Evolutionary conservation across 1,140 invertebrate genomes (phyloP).

Genomic region (Chymomyza costata): DNA sequence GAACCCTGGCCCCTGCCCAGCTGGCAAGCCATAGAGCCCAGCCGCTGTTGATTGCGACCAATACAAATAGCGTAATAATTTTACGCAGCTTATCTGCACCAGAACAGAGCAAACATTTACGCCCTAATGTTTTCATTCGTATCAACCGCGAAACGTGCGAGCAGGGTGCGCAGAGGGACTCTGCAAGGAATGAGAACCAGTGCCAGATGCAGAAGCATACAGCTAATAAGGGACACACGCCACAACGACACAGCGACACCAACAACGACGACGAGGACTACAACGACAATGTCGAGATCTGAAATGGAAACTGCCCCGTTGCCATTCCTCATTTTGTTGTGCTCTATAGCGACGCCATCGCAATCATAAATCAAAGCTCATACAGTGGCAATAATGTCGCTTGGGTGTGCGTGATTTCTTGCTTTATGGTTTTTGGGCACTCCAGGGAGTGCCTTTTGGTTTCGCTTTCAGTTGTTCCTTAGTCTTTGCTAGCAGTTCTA

Average conservation of each 20-base stretch:
- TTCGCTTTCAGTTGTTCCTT: not conserved
- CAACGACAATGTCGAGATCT: too few species aligned
- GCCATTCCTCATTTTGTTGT: not conserved
- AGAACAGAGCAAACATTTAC: conserved; percentile 75
- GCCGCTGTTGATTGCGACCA: conserved; percentile 62
- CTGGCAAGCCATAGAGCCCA: too few species aligned
- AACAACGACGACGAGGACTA: not conserved
- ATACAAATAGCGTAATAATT: conserved; percentile 75
- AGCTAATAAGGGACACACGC: not conserved
- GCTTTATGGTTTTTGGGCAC: not conserved
- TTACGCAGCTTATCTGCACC: conserved; percentile 74
- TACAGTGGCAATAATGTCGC: not conserved
- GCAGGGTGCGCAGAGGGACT: not conserved
- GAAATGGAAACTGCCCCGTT: too few species aligned
- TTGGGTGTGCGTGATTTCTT: not conserved
- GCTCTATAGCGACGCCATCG: conserved; percentile 32
- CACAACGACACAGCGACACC: not conserved
- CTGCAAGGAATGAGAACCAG: not conserved
- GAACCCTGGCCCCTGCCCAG: too few species aligned
- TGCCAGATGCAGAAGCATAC: not conserved
- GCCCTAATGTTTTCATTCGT: conserved; percentile 72
- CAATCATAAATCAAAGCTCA: conserved; percentile 55
- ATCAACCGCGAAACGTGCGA: conserved; percentile 1
- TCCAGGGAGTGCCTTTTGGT: not conserved
- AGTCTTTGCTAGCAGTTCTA: too few species aligned